Evolutionary conservation across 2,113 vertebrate species (phyloP), one percentile per base, ranked within the genome.

Genomic region (Cepphus grylle): DNA sequence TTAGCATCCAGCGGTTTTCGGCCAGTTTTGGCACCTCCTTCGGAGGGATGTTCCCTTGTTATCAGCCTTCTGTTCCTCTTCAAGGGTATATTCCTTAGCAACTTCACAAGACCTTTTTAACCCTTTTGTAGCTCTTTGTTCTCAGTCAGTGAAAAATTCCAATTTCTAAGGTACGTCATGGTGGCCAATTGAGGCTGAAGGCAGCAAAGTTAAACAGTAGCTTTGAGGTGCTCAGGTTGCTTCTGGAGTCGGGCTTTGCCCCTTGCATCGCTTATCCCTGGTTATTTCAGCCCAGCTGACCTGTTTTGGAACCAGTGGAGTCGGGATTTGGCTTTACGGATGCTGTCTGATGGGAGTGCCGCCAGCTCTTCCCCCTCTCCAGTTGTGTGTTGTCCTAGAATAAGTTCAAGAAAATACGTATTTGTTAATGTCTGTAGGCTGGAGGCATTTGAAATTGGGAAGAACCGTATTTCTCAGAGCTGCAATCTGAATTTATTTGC

Each of bases 151-250:
- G 56, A 34, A n/a, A 59, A 34, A n/a, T 59, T n/a, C 56, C 34
- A n/a, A 12, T 23, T n/a, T 58, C 56, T 21, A 34, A 34, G 32
- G 34, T 59, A n/a, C 56, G 6, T 56, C 29, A 15, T 7, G 49
- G 58, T 7, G n/a, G 43, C 1, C 3, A 20, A 12, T 53, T 43
- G 18, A 16, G n/a, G 66, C 30, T 25, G 49, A 34, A 40, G 47
- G 27, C 3, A 15, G 22, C 38, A 2, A 15, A 45, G 36, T 7
- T 21, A 9, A 34, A 21, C 2, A 4, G 27, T 3, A 5, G 29
- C 56, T 55, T 21, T 13, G 74, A 40, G 86, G 36, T 8, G 29
- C 58, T 55, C 49, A 2, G 3, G 23, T 34, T 12, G 5, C 19
- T 55, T 69, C 47, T 5, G 19, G 38, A 40, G 27, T 8, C 19